Conservation (phyloP, 1,140 invertebrate genomes). For the Cyclina sinensis region DNA sequence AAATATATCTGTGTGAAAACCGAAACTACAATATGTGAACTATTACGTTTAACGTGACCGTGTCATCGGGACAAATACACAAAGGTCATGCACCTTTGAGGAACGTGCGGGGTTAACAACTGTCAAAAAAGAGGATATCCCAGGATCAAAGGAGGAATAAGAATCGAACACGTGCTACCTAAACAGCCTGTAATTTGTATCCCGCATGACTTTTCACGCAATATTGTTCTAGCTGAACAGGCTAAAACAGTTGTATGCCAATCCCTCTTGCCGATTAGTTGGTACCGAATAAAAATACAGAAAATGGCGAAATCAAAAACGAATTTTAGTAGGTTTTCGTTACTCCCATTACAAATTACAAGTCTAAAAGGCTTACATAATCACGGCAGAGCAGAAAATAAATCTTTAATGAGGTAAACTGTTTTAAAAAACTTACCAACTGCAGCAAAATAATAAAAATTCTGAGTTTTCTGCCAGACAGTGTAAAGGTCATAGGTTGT, state of each 20-base stretch:
- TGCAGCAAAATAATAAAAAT: conserved; percentile 30
- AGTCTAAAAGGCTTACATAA: neutral
- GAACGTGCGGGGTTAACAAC: conserved; percentile 21
- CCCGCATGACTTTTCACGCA: no score
- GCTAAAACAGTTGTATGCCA: neutral
- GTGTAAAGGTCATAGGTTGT: conserved; percentile 86
- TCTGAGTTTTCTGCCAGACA: conserved; percentile 73
- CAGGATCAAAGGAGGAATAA: no score
- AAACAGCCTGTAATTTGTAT: no score
- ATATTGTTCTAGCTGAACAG: no score
- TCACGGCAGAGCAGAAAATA: neutral
- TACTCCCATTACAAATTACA: neutral
- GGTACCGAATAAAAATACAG: neutral
- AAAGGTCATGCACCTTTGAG: conserved; percentile 83
- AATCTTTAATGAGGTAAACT: no score
- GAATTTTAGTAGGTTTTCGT: neutral
- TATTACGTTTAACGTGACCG: conserved; percentile 69
- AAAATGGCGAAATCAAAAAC: conserved; percentile 25
- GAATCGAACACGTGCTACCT: no score
- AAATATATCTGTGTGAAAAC: neutral
- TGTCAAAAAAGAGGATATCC: conserved; percentile 13
- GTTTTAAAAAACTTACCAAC: conserved; percentile 52
- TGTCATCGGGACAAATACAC: conserved; percentile 74
- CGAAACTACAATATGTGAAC: conserved; percentile 24
- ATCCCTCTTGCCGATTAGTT: neutral